Evolutionary conservation across 1,140 invertebrate genomes (phyloP).

Genomic region (Drosophila mauritiana): DNA sequence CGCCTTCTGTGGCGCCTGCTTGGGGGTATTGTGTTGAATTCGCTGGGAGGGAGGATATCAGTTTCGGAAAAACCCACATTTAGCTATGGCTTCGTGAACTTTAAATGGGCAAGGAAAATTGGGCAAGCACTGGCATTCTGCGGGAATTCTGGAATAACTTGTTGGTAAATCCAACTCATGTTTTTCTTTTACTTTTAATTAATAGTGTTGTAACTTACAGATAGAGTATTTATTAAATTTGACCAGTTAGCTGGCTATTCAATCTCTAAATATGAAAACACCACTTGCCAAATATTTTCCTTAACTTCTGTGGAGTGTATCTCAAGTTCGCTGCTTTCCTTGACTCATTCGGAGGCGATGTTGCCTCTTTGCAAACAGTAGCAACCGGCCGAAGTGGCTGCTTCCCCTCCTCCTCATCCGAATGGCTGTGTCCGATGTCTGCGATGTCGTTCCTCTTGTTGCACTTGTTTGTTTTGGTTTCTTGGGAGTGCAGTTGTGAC

Average conservation of each 20-base stretch:
- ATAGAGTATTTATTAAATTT: not conserved
- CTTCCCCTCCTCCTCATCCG: slow-evolving; percentile 3
- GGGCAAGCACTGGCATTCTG: not conserved
- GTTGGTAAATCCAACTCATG: not conserved
- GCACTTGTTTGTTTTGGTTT: slow-evolving; percentile 59
- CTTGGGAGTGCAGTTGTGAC: slow-evolving; percentile 8
- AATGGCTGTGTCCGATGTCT: slow-evolving; percentile 14
- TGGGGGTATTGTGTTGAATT: slow-evolving; percentile 13
- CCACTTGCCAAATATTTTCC: not conserved
- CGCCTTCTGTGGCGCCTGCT: slow-evolving; percentile 34
- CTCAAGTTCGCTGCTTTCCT: slow-evolving; percentile 29
- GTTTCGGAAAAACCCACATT: slow-evolving; percentile 15
- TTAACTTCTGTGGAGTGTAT: slow-evolving; percentile 24
- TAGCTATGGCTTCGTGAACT: slow-evolving; percentile 1
- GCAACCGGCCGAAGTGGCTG: slow-evolving; percentile 39
- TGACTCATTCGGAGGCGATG: slow-evolving; percentile 19
- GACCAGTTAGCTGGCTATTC: not conserved
- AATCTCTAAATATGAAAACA: no score
- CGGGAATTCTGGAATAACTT: not conserved
- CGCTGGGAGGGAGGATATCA: slow-evolving; percentile 16
- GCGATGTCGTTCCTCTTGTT: not conserved
- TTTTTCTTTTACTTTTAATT: not conserved
- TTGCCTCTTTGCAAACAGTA: slow-evolving; percentile 55
- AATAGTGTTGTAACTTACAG: not conserved
- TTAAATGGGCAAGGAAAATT: not conserved